Conservation (phyloP, 2,888 invertebrate species). For the Drosophila nigricruria region DNA sequence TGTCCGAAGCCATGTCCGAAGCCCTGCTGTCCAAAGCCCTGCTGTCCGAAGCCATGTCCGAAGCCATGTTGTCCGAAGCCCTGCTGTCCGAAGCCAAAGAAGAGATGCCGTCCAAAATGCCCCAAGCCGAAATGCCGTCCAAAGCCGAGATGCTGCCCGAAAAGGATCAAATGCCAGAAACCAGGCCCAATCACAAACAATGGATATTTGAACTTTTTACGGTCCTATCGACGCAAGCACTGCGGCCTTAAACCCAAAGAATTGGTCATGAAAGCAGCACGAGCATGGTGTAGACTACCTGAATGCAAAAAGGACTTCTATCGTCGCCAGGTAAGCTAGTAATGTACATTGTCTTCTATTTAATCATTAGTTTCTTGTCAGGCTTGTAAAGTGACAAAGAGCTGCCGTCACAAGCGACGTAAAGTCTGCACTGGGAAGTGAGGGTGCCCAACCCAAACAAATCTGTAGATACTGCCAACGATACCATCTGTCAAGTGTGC, state of each 20-base stretch:
- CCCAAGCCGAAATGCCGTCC: not conserved
- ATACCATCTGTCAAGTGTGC: not conserved
- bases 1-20: slow-evolving; percentile 4
- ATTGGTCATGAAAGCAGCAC: slow-evolving; percentile 47
- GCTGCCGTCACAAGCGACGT: slow-evolving; percentile 23
- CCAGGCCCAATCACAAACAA: slow-evolving; percentile 54
- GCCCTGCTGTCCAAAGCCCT: not conserved
- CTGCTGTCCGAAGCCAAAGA: not conserved
- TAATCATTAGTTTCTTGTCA: too few species aligned
- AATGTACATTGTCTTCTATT: too few species aligned
- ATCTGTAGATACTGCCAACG: not conserved
- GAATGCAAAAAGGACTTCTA: slow-evolving; percentile 43
- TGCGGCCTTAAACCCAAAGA: slow-evolving; percentile 47
- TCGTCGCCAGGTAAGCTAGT: slow-evolving; percentile 41
- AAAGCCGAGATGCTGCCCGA: not conserved
- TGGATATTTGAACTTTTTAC: slow-evolving; percentile 56
- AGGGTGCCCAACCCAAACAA: not conserved
- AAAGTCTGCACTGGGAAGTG: not conserved
- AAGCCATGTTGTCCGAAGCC: not conserved
- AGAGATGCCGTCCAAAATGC: too few species aligned
- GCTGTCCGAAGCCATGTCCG: not conserved
- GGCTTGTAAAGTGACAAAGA: slow-evolving; percentile 36
- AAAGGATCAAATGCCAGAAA: slow-evolving; percentile 26
- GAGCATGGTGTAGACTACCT: slow-evolving; percentile 51
- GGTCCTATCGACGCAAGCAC: slow-evolving; percentile 44